These are phyloP conservation scores for Mythimna albipuncta DNA, from an alignment of 2,888 invertebrate species.

Conservation along the genomic window DNA sequence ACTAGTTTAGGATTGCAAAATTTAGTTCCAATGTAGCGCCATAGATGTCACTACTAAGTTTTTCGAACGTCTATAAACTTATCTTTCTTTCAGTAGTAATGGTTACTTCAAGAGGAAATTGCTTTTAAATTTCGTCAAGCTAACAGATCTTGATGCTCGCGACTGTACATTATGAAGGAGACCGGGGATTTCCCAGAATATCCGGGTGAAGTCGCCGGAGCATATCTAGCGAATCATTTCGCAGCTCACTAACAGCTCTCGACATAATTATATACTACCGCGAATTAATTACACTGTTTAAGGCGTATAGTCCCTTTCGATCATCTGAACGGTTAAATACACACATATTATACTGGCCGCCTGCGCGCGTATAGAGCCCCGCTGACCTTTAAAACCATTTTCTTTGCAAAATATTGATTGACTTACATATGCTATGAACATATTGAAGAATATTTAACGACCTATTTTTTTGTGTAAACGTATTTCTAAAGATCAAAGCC, in stretches of 20 bases:
- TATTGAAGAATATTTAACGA: no score
- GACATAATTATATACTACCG: constrained; percentile 31
- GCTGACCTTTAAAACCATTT: no score
- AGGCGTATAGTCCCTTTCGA: no score
- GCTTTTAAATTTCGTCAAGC: background rate
- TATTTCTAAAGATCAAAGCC: no score
- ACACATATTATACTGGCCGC: no score
- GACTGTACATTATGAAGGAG: constrained; percentile 22
- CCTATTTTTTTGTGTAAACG: no score
- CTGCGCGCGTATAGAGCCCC: no score
- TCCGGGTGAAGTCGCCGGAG: constrained; percentile 61
- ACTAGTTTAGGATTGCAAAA: no score
- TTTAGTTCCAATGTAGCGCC: no score
- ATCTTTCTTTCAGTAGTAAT: background rate
- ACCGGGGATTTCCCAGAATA: constrained; percentile 55
- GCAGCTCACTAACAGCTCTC: constrained; percentile 58
- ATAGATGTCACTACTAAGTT: background rate
- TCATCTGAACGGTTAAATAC: no score
- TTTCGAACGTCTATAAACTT: background rate
- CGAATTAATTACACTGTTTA: constrained; percentile 48
- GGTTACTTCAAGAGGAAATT: background rate
- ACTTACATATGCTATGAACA: no score
- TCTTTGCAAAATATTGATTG: no score
- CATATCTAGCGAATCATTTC: constrained; percentile 58
- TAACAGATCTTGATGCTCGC: background rate